Evolutionary conservation across 2,888 invertebrate genomes (phyloP), one percentile per base, ranked within the genome.

Genomic region (Hyposoter dolosus): DNA sequence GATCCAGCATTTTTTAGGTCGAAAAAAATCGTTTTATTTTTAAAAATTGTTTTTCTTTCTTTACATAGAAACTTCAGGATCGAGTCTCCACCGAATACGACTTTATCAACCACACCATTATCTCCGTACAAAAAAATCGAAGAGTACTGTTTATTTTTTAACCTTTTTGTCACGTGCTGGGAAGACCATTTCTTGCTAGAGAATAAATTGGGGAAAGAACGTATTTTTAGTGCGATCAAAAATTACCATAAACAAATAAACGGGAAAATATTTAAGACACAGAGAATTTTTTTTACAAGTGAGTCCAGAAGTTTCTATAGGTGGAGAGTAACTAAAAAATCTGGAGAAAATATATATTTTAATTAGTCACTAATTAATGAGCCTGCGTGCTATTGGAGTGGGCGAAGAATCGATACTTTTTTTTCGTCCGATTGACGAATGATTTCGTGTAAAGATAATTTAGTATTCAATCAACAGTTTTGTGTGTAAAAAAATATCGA

Each of bases 291-390:
- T 69, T 47, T 45, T 69, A 3, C 19, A 15, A 45, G 17, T n/a
- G n/a, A n/a, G n/a, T n/a, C n/a, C n/a, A n/a, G n/a, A n/a, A n/a
- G n/a, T n/a, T n/a, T n/a, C n/a, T 45, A 43, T 15, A 19, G 0
- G 5, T 28, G 10, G 23, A 23, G 32, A 63, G 3, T 19, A 43
- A 12, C 43, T 68, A 19, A 19, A 68, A 19, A 10, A 1, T 19
- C 50, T 35, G 71, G 15, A 28, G n/a, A 15, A 56, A 19, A 40
- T n/a, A 17, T n/a, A 74, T 74, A 40, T 56, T 35, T 3, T 56
- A 72, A 56, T 56, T 40, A 19, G 15, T 15, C 6, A 23, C 35
- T 74, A 74, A 40, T 56, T 53, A 53, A 72, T 53, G 50, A 53
- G 17, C 15, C 45, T 28, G 9, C 50, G 35, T 3, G 15, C 35